Evolutionary conservation across 2,888 invertebrate species (phyloP).

Genomic region (Spatulosminthurus flaviceps): DNA sequence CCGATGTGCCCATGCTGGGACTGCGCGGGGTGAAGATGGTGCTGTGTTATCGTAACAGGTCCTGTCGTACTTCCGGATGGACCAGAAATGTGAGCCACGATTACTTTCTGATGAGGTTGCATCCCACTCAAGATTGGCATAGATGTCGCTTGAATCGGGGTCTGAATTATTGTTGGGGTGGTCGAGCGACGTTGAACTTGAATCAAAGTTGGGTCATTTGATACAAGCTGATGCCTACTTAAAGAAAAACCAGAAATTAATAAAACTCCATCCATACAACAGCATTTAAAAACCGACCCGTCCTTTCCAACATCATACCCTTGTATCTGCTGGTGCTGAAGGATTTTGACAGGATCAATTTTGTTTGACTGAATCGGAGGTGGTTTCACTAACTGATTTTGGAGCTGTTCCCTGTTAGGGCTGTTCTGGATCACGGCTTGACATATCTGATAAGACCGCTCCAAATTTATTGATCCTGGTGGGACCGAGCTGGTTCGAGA

Average conservation of each 20-base stretch:
- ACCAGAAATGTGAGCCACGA: slow-evolving; percentile 60
- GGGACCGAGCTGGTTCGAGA: slow-evolving; percentile 65
- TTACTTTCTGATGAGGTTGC: slow-evolving; percentile 60
- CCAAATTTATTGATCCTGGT: slow-evolving; percentile 89
- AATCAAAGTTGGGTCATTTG: slow-evolving; percentile 41
- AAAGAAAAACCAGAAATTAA: too few relatives aligned
- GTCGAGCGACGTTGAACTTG: slow-evolving; percentile 50
- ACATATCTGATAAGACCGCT: slow-evolving; percentile 90
- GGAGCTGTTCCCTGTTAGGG: slow-evolving; percentile 86
- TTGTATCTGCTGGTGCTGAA: slow-evolving; percentile 51
- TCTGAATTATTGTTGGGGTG: slow-evolving; percentile 58
- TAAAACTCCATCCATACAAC: too few relatives aligned
- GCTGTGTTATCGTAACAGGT: slow-evolving; percentile 52
- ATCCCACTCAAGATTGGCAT: slow-evolving; percentile 52
- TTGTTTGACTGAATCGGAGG: slow-evolving; percentile 75
- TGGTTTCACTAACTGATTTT: slow-evolving; percentile 85
- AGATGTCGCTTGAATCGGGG: slow-evolving; percentile 46
- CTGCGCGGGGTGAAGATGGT: slow-evolving; percentile 48
- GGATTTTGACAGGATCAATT: slow-evolving; percentile 48
- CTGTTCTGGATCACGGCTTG: slow-evolving; percentile 86
- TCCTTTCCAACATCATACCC: slow-evolving; percentile 38
- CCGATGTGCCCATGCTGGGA: slow-evolving; percentile 28
- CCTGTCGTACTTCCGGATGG: slow-evolving; percentile 46
- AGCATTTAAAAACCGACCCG: slow-evolving; percentile 25
- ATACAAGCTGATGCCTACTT: slow-evolving; percentile 35